These are phyloP conservation scores for Thymelicus lineola DNA, from an alignment of 2,888 invertebrate species.

Conservation along the genomic window DNA sequence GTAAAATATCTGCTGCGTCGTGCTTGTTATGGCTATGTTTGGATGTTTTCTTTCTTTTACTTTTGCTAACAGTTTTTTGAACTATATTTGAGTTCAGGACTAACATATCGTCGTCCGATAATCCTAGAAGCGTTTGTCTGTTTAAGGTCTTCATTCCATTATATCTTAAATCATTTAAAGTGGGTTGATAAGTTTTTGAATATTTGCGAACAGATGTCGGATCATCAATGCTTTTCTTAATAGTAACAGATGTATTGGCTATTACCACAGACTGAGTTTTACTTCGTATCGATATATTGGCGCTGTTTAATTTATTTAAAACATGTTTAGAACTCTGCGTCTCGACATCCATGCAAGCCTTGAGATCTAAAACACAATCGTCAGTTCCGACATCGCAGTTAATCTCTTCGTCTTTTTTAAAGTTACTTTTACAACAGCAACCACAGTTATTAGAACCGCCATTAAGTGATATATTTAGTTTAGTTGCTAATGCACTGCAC, in stretches of 20 bases:
- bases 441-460: constrained; percentile 43
- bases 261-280: constrained; percentile 47
- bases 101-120: constrained; percentile 54
- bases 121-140: constrained; percentile 47
- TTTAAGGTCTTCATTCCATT: constrained; percentile 47
- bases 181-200: constrained; percentile 17
- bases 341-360: constrained; percentile 53
- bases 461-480: constrained; percentile 49
- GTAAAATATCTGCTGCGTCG: constrained; percentile 58
- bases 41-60: constrained; percentile 22
- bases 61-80: constrained; percentile 13
- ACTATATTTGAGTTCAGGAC: constrained; percentile 42
- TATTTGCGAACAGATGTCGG: not conserved
- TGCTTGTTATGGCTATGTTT: constrained; percentile 24
- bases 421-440: constrained; percentile 52
- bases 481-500: constrained; percentile 59
- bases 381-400: constrained; percentile 55
- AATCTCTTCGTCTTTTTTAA: constrained; percentile 53
- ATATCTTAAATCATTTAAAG: constrained; percentile 38
- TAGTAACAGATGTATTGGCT: constrained; percentile 42
- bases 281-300: constrained; percentile 38
- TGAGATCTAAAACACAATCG: constrained; percentile 49
- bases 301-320: constrained; percentile 29
- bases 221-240: constrained; percentile 32
- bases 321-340: constrained; percentile 56